These are phyloP conservation scores for Eublepharis macularius DNA, from an alignment of 2,113 vertebrate species.

Conservation along the genomic window DNA sequence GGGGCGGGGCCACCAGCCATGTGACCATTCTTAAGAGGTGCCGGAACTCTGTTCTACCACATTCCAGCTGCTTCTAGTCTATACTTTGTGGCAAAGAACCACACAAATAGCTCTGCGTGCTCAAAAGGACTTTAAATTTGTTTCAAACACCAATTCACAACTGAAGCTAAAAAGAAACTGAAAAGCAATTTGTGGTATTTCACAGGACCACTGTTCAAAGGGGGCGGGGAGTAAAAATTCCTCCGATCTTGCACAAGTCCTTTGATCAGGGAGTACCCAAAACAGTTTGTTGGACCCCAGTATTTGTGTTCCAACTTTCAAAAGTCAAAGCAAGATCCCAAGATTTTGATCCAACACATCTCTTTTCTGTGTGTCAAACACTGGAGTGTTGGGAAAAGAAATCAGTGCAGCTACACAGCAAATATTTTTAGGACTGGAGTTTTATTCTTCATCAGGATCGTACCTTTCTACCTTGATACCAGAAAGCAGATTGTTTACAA, in stretches of 20 bases:
- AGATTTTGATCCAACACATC: neutral
- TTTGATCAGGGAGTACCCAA: neutral
- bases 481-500: constrained; percentile 66
- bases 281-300: neutral
- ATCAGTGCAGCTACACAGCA: neutral
- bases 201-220: neutral
- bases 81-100: neutral
- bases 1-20: too few relatives aligned
- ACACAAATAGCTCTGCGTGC: neutral
- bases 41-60: too few relatives aligned
- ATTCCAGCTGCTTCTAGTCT: too few relatives aligned
- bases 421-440: neutral
- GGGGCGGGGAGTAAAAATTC: neutral
- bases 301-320: constrained; percentile 1
- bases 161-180: neutral
- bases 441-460: neutral
- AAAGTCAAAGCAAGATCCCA: neutral
- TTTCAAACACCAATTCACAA: neutral
- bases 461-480: constrained; percentile 48
- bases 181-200: neutral
- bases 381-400: neutral
- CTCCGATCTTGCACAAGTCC: neutral
- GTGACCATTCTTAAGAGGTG: too few relatives aligned
- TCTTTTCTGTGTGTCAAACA: neutral
- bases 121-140: neutral